A percentile compares a stretch with the other conserved stretches of the same genome.
phyloP scores from a whole-genome alignment of 2,797 vertebrate species.

The Tarsius wallacei region DNA sequence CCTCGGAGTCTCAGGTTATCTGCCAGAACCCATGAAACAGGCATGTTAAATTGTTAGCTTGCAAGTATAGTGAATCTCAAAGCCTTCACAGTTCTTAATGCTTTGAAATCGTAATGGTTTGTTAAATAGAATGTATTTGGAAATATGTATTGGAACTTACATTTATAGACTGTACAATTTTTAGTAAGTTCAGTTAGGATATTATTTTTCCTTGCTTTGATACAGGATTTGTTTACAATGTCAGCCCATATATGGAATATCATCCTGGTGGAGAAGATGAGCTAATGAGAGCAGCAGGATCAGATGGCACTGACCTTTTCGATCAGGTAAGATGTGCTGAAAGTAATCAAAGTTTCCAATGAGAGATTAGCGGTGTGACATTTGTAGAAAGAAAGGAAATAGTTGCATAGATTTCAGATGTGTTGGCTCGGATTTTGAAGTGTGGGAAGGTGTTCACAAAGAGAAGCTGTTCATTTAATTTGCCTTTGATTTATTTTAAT shows the following conservation, averaged over 20 bases:
- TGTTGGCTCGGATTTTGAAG: conserved; percentile 55
- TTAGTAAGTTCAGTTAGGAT: conserved; percentile 23
- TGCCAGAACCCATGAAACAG: background rate
- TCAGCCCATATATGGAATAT: conserved; percentile 98
- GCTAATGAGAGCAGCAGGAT: conserved; percentile 97
- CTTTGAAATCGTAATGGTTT: conserved; percentile 34
- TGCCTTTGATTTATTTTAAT: conserved; percentile 47
- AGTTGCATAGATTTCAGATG: background rate
- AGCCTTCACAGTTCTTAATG: background rate
- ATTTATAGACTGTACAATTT: conserved; percentile 25
- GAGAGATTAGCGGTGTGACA: background rate
- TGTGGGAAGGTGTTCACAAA: background rate
- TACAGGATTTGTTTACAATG: conserved; percentile 97
- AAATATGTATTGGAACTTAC: background rate
- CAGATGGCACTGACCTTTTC: conserved; percentile 97
- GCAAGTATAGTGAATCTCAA: background rate
- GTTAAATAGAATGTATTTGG: conserved; percentile 16
- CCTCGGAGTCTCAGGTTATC: background rate
- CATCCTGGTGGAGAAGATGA: conserved; percentile 98
- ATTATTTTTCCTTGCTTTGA: conserved; percentile 66
- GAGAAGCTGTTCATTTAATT: conserved; percentile 57
- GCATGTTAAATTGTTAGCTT: conserved; percentile 34
- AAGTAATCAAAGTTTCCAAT: background rate
- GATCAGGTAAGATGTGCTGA: conserved; percentile 94
- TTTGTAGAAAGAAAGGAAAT: conserved; percentile 2